These are phyloP conservation scores for Phalacrocorax aristotelis DNA, from an alignment of 2,113 vertebrate genomes.

Conservation along the genomic window DNA sequence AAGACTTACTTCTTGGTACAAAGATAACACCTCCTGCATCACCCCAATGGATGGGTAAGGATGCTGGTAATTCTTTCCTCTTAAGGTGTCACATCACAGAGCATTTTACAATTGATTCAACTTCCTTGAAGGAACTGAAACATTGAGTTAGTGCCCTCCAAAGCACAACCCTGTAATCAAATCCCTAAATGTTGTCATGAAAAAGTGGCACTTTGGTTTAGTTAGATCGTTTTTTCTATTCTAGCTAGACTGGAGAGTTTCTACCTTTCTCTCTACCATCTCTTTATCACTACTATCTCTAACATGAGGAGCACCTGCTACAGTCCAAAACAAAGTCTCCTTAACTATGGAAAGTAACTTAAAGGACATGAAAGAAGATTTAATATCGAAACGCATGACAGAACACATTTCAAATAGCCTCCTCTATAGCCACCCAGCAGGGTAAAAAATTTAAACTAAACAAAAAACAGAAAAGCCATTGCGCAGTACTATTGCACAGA, in stretches of 20 bases:
- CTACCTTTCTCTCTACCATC: background rate
- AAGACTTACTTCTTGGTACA: background rate
- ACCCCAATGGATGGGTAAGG: background rate
- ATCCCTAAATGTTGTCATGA: background rate
- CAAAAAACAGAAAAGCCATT: background rate
- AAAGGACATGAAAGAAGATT: background rate
- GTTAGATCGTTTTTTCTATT: background rate
- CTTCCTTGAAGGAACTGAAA: background rate
- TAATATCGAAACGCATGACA: background rate
- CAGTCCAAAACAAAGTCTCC: background rate
- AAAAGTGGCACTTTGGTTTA: background rate
- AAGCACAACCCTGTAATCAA: background rate
- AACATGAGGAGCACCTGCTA: background rate
- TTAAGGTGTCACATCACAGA: background rate
- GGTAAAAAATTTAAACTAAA: background rate
- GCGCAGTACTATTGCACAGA: background rate
- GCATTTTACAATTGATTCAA: background rate
- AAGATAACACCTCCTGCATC: constrained; percentile 1
- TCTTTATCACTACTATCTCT: background rate
- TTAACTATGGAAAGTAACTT: background rate
- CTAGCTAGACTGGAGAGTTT: background rate
- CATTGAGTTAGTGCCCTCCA: background rate
- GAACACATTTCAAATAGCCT: background rate
- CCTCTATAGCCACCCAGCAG: background rate
- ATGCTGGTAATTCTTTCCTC: background rate